Conservation (phyloP, 1,140 invertebrate genomes). For the Brachionus rotundiformis region DNA sequence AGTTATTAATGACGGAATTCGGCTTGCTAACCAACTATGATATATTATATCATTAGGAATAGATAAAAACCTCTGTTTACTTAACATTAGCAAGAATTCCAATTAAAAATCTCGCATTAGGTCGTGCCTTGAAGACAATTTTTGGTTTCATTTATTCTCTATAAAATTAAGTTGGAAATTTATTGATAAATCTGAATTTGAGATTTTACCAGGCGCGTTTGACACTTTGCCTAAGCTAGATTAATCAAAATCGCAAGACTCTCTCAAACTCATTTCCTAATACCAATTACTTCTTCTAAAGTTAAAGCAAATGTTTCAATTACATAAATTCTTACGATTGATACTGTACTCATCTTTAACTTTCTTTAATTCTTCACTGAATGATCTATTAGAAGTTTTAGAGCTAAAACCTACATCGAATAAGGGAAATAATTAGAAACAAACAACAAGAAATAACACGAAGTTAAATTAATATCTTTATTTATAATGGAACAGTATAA, state of each 20-base stretch:
- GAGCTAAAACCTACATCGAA: neutral
- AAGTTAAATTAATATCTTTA: constrained; percentile 29
- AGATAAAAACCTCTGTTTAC: neutral
- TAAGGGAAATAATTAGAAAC: constrained; percentile 48
- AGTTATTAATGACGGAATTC: constrained; percentile 34
- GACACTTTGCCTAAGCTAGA: neutral
- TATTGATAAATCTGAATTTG: neutral
- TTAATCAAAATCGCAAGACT: neutral
- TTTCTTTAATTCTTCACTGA: neutral
- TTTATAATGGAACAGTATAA: constrained; percentile 14
- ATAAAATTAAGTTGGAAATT: constrained; percentile 25
- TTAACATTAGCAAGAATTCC: constrained; percentile 44
- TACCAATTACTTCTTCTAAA: neutral
- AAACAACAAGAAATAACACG: neutral
- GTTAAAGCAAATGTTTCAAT: constrained; percentile 28
- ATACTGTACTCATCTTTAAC: neutral
- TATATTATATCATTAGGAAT: constrained; percentile 39
- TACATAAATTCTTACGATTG: constrained; percentile 17
- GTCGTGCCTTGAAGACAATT: constrained; percentile 28
- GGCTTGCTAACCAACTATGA: constrained; percentile 10
- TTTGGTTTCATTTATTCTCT: neutral
- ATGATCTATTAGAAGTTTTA: constrained; percentile 20
- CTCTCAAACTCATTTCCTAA: neutral
- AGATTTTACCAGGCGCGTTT: neutral
- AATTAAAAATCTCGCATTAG: constrained; percentile 34